Evolutionary conservation across 2,113 vertebrate genomes (phyloP), one percentile per base, ranked within the genome.

Genomic region (Melanostigma gelatinosum): DNA sequence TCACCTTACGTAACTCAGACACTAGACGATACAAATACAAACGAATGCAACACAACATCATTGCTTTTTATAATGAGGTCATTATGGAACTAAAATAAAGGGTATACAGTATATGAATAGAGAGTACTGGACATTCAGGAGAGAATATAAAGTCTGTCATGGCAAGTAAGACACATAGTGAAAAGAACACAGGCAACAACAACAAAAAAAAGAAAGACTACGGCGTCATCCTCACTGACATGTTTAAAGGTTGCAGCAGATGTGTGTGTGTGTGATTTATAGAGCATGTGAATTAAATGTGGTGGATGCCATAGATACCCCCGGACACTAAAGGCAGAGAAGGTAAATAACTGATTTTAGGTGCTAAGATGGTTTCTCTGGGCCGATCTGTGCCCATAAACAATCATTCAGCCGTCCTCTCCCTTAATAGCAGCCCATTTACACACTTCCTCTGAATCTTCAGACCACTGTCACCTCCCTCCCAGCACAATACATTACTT

Each of bases 391-490:
- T 79, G 83, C 55, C 78, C 62, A 76, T 82, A 89, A 84, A 87
- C 83, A 80, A 84, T 89, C 79, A 81, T 83, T 88, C 87, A 82
- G 64, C 54, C 24, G 75, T 74, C 79, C 65, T 79, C 50, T 80
- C 55, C 69, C 55, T 79, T 82, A 89, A 90, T 78, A 81, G 83
- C 10, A 5, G 57, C 50, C 86, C 73, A 87, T 92, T 90, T 88
- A 67, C 85, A 85, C 60, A n/a, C 68, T 82, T 84, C 75, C 73
- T 69, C 76, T 86, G 75, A 82, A 88, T 75, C 67, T 46, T 85
- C 78, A 77, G 80, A 88, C 85, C 88, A 69, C 72, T 85, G 84
- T 89, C 85, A 85, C 84, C 80, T 86, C 68, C 72, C 77, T 88
- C 65, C 69, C 11, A 75, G 75, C 80, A 80, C 83, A 90, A 86